A percentile compares a stretch with the other conserved stretches of the same genome.
These are phyloP conservation scores for Microtus californicus DNA, from an alignment of 2,797 vertebrate species.

Conservation along the genomic window DNA sequence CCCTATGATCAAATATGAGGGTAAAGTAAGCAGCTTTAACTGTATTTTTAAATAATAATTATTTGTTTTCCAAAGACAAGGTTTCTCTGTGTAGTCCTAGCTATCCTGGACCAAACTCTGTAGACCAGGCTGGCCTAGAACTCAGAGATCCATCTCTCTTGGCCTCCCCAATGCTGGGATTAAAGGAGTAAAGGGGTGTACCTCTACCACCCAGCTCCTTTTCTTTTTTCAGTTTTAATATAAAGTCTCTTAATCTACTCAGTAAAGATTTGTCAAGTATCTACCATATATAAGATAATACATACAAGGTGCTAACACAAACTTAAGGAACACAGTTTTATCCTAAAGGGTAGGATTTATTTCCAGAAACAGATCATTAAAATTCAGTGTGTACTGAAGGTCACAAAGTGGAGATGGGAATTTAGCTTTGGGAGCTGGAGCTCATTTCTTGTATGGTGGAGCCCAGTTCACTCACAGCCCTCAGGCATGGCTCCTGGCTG, in stretches of 20 bases:
- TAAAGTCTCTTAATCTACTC: conserved; percentile 50
- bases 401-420: neutral
- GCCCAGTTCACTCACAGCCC: neutral
- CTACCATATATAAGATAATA: conserved; percentile 27
- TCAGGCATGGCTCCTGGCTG: conserved; percentile 26
- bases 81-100: neutral
- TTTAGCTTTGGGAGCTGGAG: conserved; percentile 23
- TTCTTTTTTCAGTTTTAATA: neutral
- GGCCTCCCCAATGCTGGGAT: neutral
- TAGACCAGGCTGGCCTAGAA: neutral
- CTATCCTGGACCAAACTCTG: neutral
- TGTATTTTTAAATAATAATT: neutral
- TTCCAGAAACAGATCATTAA: conserved; percentile 21
- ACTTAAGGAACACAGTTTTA: conserved; percentile 32
- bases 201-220: neutral
- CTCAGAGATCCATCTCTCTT: neutral
- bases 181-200: neutral
- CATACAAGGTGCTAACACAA: neutral
- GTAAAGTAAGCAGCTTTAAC: neutral
- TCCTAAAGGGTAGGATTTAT: conserved; percentile 15
- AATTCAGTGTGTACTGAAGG: conserved; percentile 22
- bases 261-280: conserved; percentile 52
- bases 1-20: neutral
- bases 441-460: neutral
- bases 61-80: neutral